Conservation (phyloP, 1,140 invertebrate genomes). For the Brachionus koreanus region DNA sequence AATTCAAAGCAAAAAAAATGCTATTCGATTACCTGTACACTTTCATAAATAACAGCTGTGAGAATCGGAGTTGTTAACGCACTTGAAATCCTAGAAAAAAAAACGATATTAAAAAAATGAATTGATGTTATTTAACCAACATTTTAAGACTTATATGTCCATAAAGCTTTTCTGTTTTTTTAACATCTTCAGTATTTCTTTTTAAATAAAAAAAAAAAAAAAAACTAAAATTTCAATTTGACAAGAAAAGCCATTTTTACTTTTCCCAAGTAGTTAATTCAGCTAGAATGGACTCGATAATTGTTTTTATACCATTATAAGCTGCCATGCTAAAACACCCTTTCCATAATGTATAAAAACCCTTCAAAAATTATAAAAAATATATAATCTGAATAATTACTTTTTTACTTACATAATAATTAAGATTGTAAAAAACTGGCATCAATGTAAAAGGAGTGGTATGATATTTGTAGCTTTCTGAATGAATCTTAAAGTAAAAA, state of each 20-base stretch:
- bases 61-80: constrained; percentile 34
- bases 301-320: constrained; percentile 21
- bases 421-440: constrained; percentile 42
- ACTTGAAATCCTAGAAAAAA: background rate
- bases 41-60: constrained; percentile 24
- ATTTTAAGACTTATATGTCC: constrained; percentile 31
- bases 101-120: background rate
- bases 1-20: background rate
- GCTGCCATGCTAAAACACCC: constrained; percentile 40
- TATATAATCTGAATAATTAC: background rate
- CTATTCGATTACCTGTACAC: constrained; percentile 13
- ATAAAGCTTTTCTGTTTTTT: constrained; percentile 34
- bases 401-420: background rate
- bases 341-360: constrained; percentile 23
- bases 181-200: constrained; percentile 31
- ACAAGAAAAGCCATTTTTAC: background rate
- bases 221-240: background rate
- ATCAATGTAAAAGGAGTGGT: constrained; percentile 31
- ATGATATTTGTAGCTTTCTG: constrained; percentile 34
- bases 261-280: constrained; percentile 40
- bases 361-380: background rate
- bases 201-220: background rate
- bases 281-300: constrained; percentile 12
- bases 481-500: constrained; percentile 4
- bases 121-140: background rate